Percentiles rank a stretch among this genome's conserved stretches.
Conservation (phyloP, 2,797 vertebrate genomes). For the Sebastes vulpes region DNA sequence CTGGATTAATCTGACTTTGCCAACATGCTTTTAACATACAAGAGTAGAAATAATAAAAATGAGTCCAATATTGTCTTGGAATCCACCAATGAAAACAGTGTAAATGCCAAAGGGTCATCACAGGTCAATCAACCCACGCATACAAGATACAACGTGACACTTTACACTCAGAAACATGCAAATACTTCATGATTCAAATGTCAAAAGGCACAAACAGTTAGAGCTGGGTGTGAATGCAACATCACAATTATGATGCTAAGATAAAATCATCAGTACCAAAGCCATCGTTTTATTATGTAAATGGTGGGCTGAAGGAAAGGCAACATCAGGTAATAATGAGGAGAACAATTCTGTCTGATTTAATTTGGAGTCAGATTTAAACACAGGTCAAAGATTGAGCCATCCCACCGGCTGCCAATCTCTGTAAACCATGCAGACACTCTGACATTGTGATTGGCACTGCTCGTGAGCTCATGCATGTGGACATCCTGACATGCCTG, state of each 20-base stretch:
- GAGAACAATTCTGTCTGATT: background rate
- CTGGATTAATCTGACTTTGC: background rate
- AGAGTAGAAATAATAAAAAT: background rate
- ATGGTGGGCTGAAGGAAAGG: background rate
- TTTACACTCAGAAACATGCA: slow-evolving; percentile 8
- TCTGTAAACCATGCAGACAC: background rate
- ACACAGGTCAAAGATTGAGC: slow-evolving; percentile 7
- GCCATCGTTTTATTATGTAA: background rate
- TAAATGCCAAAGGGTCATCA: background rate
- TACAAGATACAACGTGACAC: slow-evolving; percentile 31
- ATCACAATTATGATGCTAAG: background rate
- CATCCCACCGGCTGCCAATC: background rate
- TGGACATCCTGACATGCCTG: slow-evolving; percentile 11
- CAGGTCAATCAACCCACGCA: slow-evolving; percentile 1
- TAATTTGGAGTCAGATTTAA: background rate
- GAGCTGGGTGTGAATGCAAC: background rate
- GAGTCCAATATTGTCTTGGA: background rate
- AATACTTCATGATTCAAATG: slow-evolving; percentile 33
- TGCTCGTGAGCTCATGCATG: slow-evolving; percentile 15
- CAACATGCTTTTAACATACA: background rate
- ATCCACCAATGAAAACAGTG: background rate
- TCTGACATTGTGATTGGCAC: background rate
- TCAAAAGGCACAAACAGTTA: slow-evolving; percentile 8
- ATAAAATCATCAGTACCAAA: background rate
- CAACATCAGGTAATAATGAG: background rate